Evolutionary conservation across 2,888 invertebrate species (phyloP).

Genomic region (Lasioglossum vierecki): DNA sequence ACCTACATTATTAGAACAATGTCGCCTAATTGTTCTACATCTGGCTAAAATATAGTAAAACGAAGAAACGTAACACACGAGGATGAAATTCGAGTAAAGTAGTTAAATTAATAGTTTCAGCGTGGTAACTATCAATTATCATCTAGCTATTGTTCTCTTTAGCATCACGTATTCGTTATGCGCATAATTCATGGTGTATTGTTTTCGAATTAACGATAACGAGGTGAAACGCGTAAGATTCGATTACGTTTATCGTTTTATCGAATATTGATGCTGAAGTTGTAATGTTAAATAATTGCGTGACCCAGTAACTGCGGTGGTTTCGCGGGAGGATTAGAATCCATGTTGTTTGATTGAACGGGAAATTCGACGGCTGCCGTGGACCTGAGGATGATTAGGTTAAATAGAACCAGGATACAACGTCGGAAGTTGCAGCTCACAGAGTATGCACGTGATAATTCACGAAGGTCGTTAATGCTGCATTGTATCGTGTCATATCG

Average conservation of each 20-base stretch:
- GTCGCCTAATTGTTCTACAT: neutral
- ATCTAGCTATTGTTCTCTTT: neutral
- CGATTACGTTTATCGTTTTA: neutral
- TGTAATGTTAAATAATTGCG: neutral
- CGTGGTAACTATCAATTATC: neutral
- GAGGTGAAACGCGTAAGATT: neutral
- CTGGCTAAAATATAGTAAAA: neutral
- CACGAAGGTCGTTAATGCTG: conserved; percentile 55
- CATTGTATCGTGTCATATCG: conserved; percentile 58
- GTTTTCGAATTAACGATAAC: neutral
- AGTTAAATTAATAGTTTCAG: neutral
- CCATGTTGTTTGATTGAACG: neutral
- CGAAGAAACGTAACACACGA: neutral
- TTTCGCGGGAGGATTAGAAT: neutral
- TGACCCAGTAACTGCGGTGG: neutral
- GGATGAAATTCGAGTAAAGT: neutral
- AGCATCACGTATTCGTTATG: neutral
- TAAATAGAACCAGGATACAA: conserved; percentile 31
- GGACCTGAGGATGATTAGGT: neutral
- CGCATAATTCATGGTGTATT: neutral
- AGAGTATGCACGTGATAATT: conserved; percentile 50
- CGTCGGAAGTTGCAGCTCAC: conserved; percentile 34
- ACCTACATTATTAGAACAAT: neutral
- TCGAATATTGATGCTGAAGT: neutral
- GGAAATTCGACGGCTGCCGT: neutral